Evolutionary conservation across 2,113 vertebrate species (phyloP).

Genomic region (Oryzias woworae): DNA sequence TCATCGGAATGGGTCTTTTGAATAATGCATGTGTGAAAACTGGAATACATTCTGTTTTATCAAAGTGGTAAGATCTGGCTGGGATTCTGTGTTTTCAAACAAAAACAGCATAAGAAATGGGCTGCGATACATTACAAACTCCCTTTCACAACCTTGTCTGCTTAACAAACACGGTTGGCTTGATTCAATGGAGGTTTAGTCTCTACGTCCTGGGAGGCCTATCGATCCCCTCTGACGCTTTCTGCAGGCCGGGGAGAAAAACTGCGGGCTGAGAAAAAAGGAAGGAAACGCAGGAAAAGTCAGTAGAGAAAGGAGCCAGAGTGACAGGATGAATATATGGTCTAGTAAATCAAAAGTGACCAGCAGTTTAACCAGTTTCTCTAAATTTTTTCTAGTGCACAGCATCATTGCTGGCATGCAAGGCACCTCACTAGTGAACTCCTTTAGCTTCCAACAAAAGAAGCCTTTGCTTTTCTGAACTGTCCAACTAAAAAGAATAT

Average conservation of each 20-base stretch:
- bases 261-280: slow-evolving; percentile 20
- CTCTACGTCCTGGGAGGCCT: slow-evolving; percentile 57
- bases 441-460: slow-evolving; percentile 55
- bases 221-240: slow-evolving; percentile 62
- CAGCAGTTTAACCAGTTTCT: slow-evolving; percentile 67
- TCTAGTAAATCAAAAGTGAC: slow-evolving; percentile 53
- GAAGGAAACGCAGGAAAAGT: slow-evolving; percentile 20
- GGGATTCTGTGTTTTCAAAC: neutral
- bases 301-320: neutral
- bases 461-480: slow-evolving; percentile 6
- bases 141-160: slow-evolving; percentile 59
- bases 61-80: slow-evolving; percentile 14
- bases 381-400: slow-evolving; percentile 52
- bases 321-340: slow-evolving; percentile 63
- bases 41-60: neutral
- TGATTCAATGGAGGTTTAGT: slow-evolving; percentile 68
- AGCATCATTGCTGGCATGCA: slow-evolving; percentile 39
- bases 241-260: slow-evolving; percentile 30
- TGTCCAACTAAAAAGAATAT: too few species aligned
- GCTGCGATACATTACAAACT: slow-evolving; percentile 51
- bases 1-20: too few species aligned
- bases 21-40: too few species aligned
- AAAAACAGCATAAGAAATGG: slow-evolving; percentile 28
- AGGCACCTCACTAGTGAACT: slow-evolving; percentile 39
- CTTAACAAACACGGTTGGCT: slow-evolving; percentile 67